Base-by-base conservation (phyloP, 1,140 invertebrate species). In the Uloborus diversus region DNA sequence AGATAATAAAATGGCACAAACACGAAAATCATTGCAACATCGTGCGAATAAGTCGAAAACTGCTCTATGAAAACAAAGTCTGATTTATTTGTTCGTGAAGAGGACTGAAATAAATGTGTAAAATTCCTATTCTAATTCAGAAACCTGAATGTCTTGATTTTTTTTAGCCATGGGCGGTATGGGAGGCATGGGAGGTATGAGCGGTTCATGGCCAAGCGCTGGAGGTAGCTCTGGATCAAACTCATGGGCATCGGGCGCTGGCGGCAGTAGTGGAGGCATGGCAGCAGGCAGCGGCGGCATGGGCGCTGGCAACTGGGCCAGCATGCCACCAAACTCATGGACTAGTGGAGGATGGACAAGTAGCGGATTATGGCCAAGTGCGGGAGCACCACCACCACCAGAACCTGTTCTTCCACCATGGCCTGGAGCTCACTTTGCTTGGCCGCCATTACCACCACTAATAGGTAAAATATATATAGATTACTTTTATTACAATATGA, bases 311-410 rank as follows among this genome's bases (percentile, higher is more conserved):
- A n/a, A n/a, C n/a, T n/a, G n/a, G 59, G 76, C 68, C 20, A 81
- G 69, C 27, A 64, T 76, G 4, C 57, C 66, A 20, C 71, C 79
- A 3, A 66, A 56, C 5, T 65, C 65, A 51, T 69, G 78, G 65
- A 61, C 65, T 17, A 69, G 65, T 23, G 56, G 65, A 32, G 62
- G 75, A 0, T 71, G 79, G 66, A 71, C 66, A 3, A 73, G 79
- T n/a, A 56, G 64, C 30, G 80, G 80, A 30, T 61, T 69, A 23
- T 81, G 75, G 53, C 80, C 80, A 4, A 70, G 71, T 53, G 59
- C 76, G 78, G 81, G 86, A 85, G 13, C 85, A 35, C 83, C 85
- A 28, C 83, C 86, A 25, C 84, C 85, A 27, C 35, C 62, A 47
- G 71, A 62, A n/a, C 61, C 73, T 20, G 49, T 66, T 20, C 32